phyloP scores from a whole-genome alignment of 92 coral and sea anemone species.

The Epizoanthus illoricatus region DNA sequence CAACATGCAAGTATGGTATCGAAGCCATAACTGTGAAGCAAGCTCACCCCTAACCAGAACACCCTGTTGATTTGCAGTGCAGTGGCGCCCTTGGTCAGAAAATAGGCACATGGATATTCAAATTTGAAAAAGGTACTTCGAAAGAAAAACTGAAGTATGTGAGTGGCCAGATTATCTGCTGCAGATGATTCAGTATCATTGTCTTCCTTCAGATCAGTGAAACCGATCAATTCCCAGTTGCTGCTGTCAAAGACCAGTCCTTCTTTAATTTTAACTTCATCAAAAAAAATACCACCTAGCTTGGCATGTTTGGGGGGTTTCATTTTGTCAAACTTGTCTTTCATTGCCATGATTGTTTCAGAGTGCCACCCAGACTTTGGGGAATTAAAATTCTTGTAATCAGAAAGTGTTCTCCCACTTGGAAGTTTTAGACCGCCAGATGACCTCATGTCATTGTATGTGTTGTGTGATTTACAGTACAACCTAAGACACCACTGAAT shows the following conservation, averaged over 20 bases:
- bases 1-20: slow-evolving; percentile 14
- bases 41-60: slow-evolving; percentile 30
- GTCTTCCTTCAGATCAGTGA: slow-evolving; percentile 26
- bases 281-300: slow-evolving; percentile 25
- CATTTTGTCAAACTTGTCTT: slow-evolving; percentile 7
- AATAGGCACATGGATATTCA: slow-evolving; percentile 44
- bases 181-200: not conserved
- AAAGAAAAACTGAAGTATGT: slow-evolving; percentile 21
- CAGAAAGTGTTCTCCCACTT: slow-evolving; percentile 41
- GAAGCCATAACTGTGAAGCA: slow-evolving; percentile 16
- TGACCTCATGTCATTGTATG: slow-evolving; percentile 22
- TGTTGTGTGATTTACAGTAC: slow-evolving; percentile 23
- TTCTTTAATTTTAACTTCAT: slow-evolving; percentile 31
- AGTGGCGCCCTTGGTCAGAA: slow-evolving; percentile 24
- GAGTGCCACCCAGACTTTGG: slow-evolving; percentile 35
- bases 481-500: slow-evolving; percentile 43
- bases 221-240: slow-evolving; percentile 29
- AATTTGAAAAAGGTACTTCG: slow-evolving; percentile 37
- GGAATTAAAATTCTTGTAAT: slow-evolving; percentile 35
- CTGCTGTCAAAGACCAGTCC: slow-evolving; percentile 24
- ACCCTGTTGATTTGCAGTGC: slow-evolving; percentile 32
- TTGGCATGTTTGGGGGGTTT: slow-evolving; percentile 32
- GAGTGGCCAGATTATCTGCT: slow-evolving; percentile 21
- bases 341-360: slow-evolving; percentile 13
- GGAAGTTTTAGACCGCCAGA: slow-evolving; percentile 39